Evolutionary conservation across 2,113 vertebrate species (phyloP).

Genomic region (Myrmecophaga tridactyla): DNA sequence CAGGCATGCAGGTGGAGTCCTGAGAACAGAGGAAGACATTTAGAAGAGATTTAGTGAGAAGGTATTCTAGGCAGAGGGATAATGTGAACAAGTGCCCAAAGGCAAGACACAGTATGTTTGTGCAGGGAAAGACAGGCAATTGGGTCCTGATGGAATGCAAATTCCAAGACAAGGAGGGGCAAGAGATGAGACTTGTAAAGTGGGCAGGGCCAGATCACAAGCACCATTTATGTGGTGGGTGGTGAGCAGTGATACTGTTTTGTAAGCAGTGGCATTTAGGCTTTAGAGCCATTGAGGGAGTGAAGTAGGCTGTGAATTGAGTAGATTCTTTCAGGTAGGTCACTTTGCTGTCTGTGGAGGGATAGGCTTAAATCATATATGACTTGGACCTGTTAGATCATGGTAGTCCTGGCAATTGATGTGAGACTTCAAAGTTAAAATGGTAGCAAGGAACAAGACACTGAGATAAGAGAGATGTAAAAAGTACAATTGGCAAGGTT

Average conservation of each 20-base stretch:
- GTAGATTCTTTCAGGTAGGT: neutral
- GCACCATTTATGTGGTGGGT: accelerated
- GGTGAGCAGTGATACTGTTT: accelerated
- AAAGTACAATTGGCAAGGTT: no score
- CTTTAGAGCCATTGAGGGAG: neutral
- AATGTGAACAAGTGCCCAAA: neutral
- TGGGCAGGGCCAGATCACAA: neutral
- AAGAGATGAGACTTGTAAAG: neutral
- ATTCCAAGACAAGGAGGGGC: neutral
- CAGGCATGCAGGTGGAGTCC: accelerated
- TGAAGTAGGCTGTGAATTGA: neutral
- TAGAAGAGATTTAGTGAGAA: neutral
- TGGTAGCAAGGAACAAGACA: neutral
- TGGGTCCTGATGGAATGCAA: neutral
- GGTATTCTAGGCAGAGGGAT: neutral
- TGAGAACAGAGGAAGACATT: no score
- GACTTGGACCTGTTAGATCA: neutral
- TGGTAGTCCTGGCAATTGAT: neutral
- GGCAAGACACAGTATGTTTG: neutral
- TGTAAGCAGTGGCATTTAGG: neutral
- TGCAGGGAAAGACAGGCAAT: neutral
- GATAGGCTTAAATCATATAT: neutral
- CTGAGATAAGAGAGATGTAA: neutral
- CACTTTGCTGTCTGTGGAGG: neutral
- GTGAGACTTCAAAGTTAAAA: neutral